Percentiles rank a stretch among this genome's conserved stretches.
These are phyloP conservation scores for Apogon talboti DNA, from an alignment of 2,797 vertebrate genomes.

Conservation along the genomic window DNA sequence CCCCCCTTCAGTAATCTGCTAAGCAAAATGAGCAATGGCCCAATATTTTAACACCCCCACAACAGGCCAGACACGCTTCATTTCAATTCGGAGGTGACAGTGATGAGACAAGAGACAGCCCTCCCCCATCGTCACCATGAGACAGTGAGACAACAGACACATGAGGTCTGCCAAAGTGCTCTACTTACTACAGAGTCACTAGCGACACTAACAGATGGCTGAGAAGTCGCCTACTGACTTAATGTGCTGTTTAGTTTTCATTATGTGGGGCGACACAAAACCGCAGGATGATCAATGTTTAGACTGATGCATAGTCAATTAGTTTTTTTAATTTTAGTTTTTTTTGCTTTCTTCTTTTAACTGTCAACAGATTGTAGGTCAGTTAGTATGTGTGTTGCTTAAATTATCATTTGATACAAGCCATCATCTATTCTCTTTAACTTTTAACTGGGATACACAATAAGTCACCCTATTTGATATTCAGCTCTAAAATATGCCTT, in stretches of 20 bases:
- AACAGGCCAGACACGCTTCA: slow-evolving; percentile 63
- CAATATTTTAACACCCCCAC: slow-evolving; percentile 47
- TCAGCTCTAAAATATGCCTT: neutral
- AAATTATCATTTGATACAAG: neutral
- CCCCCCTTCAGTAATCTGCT: slow-evolving; percentile 56
- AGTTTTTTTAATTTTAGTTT: slow-evolving; percentile 11
- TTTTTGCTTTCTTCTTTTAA: slow-evolving; percentile 5
- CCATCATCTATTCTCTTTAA: neutral
- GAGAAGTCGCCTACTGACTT: slow-evolving; percentile 53
- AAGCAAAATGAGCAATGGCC: slow-evolving; percentile 70
- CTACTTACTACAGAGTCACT: slow-evolving; percentile 56
- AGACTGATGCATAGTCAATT: slow-evolving; percentile 24
- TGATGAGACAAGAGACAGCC: slow-evolving; percentile 65
- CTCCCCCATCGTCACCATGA: slow-evolving; percentile 54
- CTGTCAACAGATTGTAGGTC: neutral
- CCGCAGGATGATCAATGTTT: slow-evolving; percentile 52
- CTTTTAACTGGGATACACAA: slow-evolving; percentile 9
- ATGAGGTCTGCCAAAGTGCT: slow-evolving; percentile 44
- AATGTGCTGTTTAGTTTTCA: slow-evolving; percentile 72
- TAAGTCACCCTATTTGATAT: neutral
- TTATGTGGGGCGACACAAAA: slow-evolving; percentile 57
- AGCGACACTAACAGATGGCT: slow-evolving; percentile 63
- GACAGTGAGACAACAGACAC: slow-evolving; percentile 43
- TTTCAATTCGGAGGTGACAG: slow-evolving; percentile 67
- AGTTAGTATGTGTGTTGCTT: slow-evolving; percentile 2